Percentiles rank a stretch among this genome's conserved stretches.
Evolutionary conservation across 1,140 invertebrate genomes (phyloP).

Genomic region (Delia radicum): DNA sequence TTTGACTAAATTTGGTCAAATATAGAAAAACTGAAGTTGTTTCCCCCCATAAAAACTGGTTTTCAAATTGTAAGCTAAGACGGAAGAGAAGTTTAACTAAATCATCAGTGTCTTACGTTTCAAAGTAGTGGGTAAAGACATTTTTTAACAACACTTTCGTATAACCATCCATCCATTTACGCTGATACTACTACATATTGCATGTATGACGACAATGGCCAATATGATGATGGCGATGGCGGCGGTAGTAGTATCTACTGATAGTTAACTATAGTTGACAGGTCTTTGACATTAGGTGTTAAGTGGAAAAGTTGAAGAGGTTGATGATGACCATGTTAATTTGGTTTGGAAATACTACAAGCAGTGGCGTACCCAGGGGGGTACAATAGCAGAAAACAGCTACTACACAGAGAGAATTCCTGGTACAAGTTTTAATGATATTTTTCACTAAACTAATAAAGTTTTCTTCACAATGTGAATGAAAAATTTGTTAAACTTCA

Average conservation of each 20-base stretch:
- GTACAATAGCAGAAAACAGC: too few species aligned
- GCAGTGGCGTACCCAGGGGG: too few species aligned
- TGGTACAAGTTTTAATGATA: too few species aligned
- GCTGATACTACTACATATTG: background rate
- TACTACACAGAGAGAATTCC: too few species aligned
- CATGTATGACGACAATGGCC: background rate
- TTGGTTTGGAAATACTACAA: background rate
- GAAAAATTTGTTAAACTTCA: too few species aligned
- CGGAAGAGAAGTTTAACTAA: background rate
- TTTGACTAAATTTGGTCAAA: background rate
- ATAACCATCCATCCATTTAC: background rate
- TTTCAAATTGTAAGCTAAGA: background rate
- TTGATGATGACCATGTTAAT: background rate
- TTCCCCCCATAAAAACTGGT: background rate
- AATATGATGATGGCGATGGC: background rate
- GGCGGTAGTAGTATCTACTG: background rate
- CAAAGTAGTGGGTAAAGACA: background rate
- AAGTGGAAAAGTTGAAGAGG: background rate
- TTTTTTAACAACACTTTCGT: background rate
- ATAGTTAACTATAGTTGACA: background rate
- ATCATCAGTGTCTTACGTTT: background rate
- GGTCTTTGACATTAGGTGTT: conserved; percentile 14
- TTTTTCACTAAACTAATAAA: too few species aligned
- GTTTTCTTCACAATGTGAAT: too few species aligned
- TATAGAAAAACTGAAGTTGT: background rate